These are phyloP conservation scores for Alaudala cheleensis DNA, from an alignment of 2,113 vertebrate species.

Conservation along the genomic window DNA sequence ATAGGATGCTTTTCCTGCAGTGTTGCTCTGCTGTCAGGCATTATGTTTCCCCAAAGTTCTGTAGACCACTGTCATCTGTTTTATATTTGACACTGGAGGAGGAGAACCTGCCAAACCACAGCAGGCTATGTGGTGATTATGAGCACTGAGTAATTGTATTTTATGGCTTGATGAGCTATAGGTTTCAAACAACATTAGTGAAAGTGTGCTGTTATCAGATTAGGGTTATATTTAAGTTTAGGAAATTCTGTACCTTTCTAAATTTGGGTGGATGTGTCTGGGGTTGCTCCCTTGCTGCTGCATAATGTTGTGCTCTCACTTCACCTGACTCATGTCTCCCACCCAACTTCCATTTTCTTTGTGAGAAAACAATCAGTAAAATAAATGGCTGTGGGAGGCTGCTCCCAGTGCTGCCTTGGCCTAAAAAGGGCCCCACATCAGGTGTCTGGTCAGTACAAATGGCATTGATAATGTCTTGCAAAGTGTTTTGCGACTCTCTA, in stretches of 20 bases:
- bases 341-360: not conserved
- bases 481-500: not conserved
- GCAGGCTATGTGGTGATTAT: not conserved
- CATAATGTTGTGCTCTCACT: not conserved
- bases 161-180: not conserved
- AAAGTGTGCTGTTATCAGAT: not conserved
- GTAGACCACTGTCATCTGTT: not conserved
- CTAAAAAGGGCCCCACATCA: not conserved
- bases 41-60: not conserved
- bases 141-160: not conserved
- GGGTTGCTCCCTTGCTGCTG: not conserved
- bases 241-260: not conserved
- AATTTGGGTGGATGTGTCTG: not conserved
- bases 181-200: not conserved
- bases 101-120: conserved; percentile 13
- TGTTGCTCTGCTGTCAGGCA: not conserved
- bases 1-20: not conserved
- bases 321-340: not conserved
- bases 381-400: not conserved
- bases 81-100: not conserved
- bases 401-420: not conserved
- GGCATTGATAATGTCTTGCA: not conserved
- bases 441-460: not conserved
- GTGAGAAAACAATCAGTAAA: not conserved
- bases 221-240: not conserved